Base-by-base conservation (phyloP, 2,888 invertebrate genomes). In the Tetragonula carbonaria region DNA sequence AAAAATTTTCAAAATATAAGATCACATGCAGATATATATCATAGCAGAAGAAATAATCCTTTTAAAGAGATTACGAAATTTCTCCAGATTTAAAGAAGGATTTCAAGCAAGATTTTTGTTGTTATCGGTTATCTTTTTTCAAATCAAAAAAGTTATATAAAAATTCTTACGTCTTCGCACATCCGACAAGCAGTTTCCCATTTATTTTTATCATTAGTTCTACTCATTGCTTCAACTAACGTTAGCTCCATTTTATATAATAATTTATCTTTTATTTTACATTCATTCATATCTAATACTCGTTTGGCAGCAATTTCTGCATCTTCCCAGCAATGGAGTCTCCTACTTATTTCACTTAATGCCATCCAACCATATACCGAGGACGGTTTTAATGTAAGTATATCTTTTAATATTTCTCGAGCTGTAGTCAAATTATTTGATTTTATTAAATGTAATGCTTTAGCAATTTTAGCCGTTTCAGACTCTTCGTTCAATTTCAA, bases 381-480 rank as follows among this genome's bases (percentile, higher is more conserved):
- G 33, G 94, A 94, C 1, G 95, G 95, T 86, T 95, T 94, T 53
- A 92, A 84, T 38, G 90, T 86, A 80, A 95, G 94, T 0, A 95
- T 94, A 90, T 92, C 91, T 92, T 95, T 93, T 21, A 96, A 92
- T 86, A 95, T 89, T 79, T 96, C 95, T 86, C 95, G 95, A 0
- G 97, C 96, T 84, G 96, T 95, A 33, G 96, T 91, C 88, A 95
- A 96, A 79, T 96, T 95, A 38, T 95, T 94, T 70, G 95, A 94
- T 28, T 95, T 94, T 93, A 95, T 96, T 28, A 95, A 93, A 77
- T 96, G 92, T 82, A 97, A 96, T 57, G 96, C 96, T 94, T 96
- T 96, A 4, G 97, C 95, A 66, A 97, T 95, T 53, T 95, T 93
- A 3, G 96, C 97, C 91, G 96, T 95, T 89, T 96, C 95, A 0